These are phyloP conservation scores for Melipona bicolor DNA, from an alignment of 2,888 invertebrate species.

Conservation along the genomic window DNA sequence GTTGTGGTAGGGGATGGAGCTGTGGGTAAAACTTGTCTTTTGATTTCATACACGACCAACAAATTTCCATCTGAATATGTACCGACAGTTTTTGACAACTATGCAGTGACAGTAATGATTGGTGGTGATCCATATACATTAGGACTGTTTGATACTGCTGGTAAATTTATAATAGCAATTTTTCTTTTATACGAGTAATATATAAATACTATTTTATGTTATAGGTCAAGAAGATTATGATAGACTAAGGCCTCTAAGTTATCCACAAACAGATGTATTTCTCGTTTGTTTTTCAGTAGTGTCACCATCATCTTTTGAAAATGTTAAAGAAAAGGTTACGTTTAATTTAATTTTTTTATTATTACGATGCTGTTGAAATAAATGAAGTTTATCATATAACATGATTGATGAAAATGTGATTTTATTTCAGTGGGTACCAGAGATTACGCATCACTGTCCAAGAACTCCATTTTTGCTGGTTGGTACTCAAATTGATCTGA, in stretches of 20 bases:
- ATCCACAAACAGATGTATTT: conserved; percentile 99
- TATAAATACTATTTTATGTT: conserved; percentile 62
- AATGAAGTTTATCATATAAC: background rate
- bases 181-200: background rate
- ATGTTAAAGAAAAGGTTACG: conserved; percentile 98
- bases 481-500: conserved; percentile 98
- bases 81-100: conserved; percentile 98
- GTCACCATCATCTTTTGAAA: conserved; percentile 99
- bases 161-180: conserved; percentile 82
- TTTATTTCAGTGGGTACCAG: conserved; percentile 97
- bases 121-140: conserved; percentile 99
- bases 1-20: conserved; percentile 99
- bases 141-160: conserved; percentile 99
- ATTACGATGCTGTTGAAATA: too few species aligned
- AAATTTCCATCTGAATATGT: conserved; percentile 98
- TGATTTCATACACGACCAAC: conserved; percentile 96
- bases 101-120: conserved; percentile 99
- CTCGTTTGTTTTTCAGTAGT: conserved; percentile 99
- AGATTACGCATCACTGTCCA: conserved; percentile 99
- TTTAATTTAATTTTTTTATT: background rate
- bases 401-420: background rate
- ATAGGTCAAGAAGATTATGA: conserved; percentile 98
- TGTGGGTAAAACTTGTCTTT: conserved; percentile 97
- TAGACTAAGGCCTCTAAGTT: conserved; percentile 96
- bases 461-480: conserved; percentile 99